A percentile compares a stretch with the other conserved stretches of the same genome.
Conservation (phyloP, 2,888 invertebrate genomes). For the Eupithecia abbreviata region DNA sequence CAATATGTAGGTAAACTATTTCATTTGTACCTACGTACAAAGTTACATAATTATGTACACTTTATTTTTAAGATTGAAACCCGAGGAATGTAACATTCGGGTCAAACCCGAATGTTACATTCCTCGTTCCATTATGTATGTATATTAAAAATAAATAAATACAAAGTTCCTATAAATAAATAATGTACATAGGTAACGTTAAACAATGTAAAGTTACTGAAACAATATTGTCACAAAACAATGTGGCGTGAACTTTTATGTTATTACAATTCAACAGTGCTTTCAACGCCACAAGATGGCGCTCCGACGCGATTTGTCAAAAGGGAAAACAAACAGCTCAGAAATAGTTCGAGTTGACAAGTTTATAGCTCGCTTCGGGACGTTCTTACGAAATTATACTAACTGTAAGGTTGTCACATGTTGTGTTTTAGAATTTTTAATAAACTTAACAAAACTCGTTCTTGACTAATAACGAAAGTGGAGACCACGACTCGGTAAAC, state of each 20-base stretch:
- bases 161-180: not conserved
- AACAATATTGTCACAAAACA: slow-evolving; percentile 25
- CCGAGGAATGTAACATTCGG: too few relatives aligned
- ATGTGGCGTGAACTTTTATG: slow-evolving; percentile 28
- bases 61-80: too few relatives aligned
- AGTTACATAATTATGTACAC: too few relatives aligned
- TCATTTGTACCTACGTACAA: too few relatives aligned
- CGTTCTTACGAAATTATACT: slow-evolving; percentile 63
- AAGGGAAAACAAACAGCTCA: slow-evolving; percentile 78
- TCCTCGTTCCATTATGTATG: too few relatives aligned
- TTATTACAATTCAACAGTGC: slow-evolving; percentile 44
- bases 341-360: slow-evolving; percentile 81
- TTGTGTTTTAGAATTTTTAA: not conserved
- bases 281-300: slow-evolving; percentile 68
- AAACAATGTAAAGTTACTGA: not conserved
- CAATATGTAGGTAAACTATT: too few relatives aligned
- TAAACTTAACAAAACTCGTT: not conserved
- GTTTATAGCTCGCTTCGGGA: slow-evolving; percentile 68
- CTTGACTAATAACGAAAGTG: too few relatives aligned
- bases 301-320: slow-evolving; percentile 78
- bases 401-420: slow-evolving; percentile 33
- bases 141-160: too few relatives aligned
- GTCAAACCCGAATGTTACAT: too few relatives aligned
- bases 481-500: too few relatives aligned
- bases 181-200: not conserved